phyloP scores from a whole-genome alignment of 30 jellyfish, hydroid and myxozoan genomes.

The Nemopilema nomurai region DNA sequence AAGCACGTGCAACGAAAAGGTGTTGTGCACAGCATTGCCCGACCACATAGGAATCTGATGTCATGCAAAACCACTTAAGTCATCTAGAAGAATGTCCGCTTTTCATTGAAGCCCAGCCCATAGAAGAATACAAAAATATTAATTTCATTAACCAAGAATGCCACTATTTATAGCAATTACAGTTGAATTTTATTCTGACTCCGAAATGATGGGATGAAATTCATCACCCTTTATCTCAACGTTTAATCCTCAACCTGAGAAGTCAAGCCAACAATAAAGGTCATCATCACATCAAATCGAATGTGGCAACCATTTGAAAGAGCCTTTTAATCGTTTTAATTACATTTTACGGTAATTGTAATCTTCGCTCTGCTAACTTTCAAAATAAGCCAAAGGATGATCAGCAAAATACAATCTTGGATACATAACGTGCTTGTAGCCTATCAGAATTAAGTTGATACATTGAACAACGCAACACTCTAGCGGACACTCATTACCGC shows the following conservation, averaged over 20 bases:
- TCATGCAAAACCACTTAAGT: constrained; percentile 31
- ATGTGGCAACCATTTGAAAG: constrained; percentile 55
- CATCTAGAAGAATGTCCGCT: constrained; percentile 15
- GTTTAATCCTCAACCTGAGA: constrained; percentile 48
- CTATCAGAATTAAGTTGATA: constrained; percentile 6
- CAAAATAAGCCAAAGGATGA: constrained; percentile 40
- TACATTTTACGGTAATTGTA: constrained; percentile 40
- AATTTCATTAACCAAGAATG: constrained; percentile 36
- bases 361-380: constrained; percentile 40
- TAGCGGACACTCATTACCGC: neutral
- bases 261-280: constrained; percentile 58
- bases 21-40: neutral
- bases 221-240: constrained; percentile 40
- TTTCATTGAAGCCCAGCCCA: constrained; percentile 49
- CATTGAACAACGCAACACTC: neutral
- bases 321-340: constrained; percentile 39
- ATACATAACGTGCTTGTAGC: constrained; percentile 5
- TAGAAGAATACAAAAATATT: constrained; percentile 12
- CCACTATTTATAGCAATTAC: constrained; percentile 58
- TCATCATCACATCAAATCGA: constrained; percentile 50
- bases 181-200: constrained; percentile 55
- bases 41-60: neutral
- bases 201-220: constrained; percentile 70
- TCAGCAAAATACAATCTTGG: constrained; percentile 5
- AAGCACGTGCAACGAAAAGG: neutral